Evolutionary conservation across 2,888 invertebrate genomes (phyloP), one percentile per base, ranked within the genome.

Genomic region (Yponomeuta sedellus): DNA sequence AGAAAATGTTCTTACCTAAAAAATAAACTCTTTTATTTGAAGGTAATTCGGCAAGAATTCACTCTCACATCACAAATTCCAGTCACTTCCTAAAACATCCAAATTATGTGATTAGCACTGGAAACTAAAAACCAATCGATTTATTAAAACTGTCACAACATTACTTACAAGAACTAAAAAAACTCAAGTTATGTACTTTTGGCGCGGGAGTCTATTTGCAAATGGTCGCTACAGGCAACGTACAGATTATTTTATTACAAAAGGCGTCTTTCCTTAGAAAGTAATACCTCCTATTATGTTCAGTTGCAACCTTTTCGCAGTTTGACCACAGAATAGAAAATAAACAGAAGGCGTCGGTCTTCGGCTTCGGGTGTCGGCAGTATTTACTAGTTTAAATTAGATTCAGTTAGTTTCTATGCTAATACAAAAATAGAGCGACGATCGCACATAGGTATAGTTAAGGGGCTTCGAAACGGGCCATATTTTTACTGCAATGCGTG

Each of bases 241-340:
- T 52, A 22, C 63, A 44, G 66, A 19, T 67, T 68, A 66, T 69
- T 68, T 69, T 67, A 67, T 68, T 63, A 67, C 67, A 65, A 64
- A 62, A 12, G 57, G 20, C n/a, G 39, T 65, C 40, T 66, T 67
- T 69, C 68, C 66, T 66, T 68, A 68, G 68, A 69, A 68, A 69
- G 68, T 67, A 56, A 61, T 56, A 57, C 73, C 78, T 76, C 79
- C 80, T 79, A 79, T 79, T 79, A 81, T 59, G 59, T 25, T 59
- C 74, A 80, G 80, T 72, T 74, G 72, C 75, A 78, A 82, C 79
- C 76, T 74, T 80, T 74, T 82, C 83, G 73, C 73, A 75, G 70
- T 74, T 70, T 16, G 5, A 16, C 12, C 44, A 16, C 16, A 52
- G 44, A 52, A 3, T 16, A 16, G 16, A 5, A 16, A 52, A 16